These are phyloP conservation scores for Aleiodes sp. DNA, from an alignment of 1,140 invertebrate genomes.

Conservation along the genomic window DNA sequence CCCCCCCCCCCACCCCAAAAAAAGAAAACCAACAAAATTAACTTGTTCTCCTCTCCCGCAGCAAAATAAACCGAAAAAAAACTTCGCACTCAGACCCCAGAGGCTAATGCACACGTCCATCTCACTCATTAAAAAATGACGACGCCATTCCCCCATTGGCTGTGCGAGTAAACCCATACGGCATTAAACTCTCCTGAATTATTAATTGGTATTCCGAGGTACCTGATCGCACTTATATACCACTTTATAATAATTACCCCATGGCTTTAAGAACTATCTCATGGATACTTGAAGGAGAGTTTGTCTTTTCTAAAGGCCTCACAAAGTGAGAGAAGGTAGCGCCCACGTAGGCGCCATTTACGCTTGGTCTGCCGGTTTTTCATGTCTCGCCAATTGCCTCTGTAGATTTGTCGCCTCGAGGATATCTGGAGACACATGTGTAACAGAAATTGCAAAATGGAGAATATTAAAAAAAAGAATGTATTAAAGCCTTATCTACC, in stretches of 20 bases:
- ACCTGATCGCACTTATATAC: constrained; percentile 40
- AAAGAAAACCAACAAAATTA: too few relatives aligned
- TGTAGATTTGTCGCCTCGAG: constrained; percentile 6
- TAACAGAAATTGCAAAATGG: neutral
- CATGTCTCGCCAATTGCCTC: neutral
- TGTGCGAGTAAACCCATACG: constrained; percentile 14
- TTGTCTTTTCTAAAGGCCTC: too few relatives aligned
- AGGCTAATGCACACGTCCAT: constrained; percentile 8
- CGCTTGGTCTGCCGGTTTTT: constrained; percentile 39
- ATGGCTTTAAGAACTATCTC: constrained; percentile 35
- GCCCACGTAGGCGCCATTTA: constrained; percentile 59
- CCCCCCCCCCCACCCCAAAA: too few relatives aligned
- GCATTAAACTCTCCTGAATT: constrained; percentile 33
- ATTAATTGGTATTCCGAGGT: constrained; percentile 43
- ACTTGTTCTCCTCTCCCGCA: too few relatives aligned
- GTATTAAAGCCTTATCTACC: neutral
- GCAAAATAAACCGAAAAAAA: too few relatives aligned
- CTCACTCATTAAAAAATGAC: neutral
- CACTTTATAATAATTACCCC: constrained; percentile 52
- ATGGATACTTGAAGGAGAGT: neutral
- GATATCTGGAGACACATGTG: constrained; percentile 11
- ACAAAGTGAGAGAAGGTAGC: constrained; percentile 21
- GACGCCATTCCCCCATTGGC: neutral
- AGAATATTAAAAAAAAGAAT: neutral
- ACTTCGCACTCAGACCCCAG: too few relatives aligned